These are phyloP conservation scores for Cheirogaleus major DNA, from an alignment of 2,797 vertebrate species.

Conservation along the genomic window DNA sequence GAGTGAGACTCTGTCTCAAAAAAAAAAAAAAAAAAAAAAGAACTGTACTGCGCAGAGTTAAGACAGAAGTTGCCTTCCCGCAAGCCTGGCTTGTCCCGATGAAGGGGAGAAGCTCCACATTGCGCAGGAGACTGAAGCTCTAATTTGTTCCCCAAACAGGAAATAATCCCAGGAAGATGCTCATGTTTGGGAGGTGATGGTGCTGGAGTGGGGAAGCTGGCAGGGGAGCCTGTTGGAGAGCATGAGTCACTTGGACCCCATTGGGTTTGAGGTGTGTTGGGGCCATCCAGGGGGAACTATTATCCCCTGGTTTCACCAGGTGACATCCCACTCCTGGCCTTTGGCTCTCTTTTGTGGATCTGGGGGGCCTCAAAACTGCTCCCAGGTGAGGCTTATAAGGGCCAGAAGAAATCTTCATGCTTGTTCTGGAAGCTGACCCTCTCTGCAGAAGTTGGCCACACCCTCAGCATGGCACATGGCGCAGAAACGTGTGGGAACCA, in stretches of 20 bases:
- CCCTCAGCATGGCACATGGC: neutral
- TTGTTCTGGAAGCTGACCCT: neutral
- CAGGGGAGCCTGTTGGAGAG: neutral
- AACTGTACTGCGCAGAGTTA: neutral
- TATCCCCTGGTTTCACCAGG: neutral
- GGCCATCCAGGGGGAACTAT: neutral
- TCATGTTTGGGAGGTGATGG: neutral
- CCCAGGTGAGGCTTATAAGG: neutral
- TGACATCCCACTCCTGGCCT: neutral
- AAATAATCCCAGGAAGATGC: neutral
- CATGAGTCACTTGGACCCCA: neutral
- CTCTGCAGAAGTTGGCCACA: neutral
- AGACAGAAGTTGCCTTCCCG: neutral
- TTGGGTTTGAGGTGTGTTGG: neutral
- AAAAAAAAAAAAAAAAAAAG: too few relatives aligned
- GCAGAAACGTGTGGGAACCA: slow-evolving; percentile 37
- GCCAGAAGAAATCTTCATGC: neutral
- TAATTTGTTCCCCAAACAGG: neutral
- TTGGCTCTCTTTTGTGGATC: neutral
- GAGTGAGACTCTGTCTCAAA: too few relatives aligned
- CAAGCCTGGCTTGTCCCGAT: neutral
- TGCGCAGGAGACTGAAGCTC: neutral
- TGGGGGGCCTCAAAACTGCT: neutral
- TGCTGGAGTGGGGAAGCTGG: neutral
- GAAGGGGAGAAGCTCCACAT: neutral